Percentiles rank a stretch among this genome's conserved stretches.
These are phyloP conservation scores for Lithobates sylvaticus DNA, from an alignment of 2,797 vertebrate genomes.

Conservation along the genomic window DNA sequence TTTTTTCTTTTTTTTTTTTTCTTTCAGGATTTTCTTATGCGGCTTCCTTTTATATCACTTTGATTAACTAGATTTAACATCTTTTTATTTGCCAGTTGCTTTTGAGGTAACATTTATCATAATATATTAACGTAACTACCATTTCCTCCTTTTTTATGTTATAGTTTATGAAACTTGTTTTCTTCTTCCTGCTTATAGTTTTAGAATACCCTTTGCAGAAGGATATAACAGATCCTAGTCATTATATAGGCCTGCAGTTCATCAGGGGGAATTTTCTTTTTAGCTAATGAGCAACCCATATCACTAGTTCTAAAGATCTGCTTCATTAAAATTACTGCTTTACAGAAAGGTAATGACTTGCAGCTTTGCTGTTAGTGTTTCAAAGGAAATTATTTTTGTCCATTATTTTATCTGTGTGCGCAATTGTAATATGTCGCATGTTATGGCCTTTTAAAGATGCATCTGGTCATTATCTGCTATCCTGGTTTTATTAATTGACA, in stretches of 20 bases:
- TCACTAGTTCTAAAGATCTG: slow-evolving; percentile 75
- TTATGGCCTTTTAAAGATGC: slow-evolving; percentile 66
- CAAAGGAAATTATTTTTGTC: slow-evolving; percentile 70
- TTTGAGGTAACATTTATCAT: slow-evolving; percentile 16
- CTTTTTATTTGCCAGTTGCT: background rate
- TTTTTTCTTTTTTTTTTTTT: no score
- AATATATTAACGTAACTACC: slow-evolving; percentile 20
- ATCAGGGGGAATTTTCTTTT: slow-evolving; percentile 74
- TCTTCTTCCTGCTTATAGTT: slow-evolving; percentile 18
- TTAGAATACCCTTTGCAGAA: slow-evolving; percentile 73
- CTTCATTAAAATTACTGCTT: slow-evolving; percentile 74
- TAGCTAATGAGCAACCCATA: slow-evolving; percentile 75
- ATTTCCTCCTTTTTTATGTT: background rate
- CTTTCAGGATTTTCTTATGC: no score
- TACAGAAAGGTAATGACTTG: slow-evolving; percentile 70
- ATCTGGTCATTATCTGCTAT: slow-evolving; percentile 63
- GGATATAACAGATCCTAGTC: slow-evolving; percentile 72
- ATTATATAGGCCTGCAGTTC: slow-evolving; percentile 72
- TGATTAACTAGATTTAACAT: background rate
- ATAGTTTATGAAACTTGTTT: slow-evolving; percentile 19
- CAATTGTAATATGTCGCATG: slow-evolving; percentile 67
- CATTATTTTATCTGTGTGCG: slow-evolving; percentile 70
- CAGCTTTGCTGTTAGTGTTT: slow-evolving; percentile 71
- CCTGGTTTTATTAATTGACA: slow-evolving; percentile 69
- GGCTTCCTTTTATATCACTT: no score